These are phyloP conservation scores for Eristalis tenax DNA, from an alignment of 2,888 invertebrate species.

Conservation along the genomic window DNA sequence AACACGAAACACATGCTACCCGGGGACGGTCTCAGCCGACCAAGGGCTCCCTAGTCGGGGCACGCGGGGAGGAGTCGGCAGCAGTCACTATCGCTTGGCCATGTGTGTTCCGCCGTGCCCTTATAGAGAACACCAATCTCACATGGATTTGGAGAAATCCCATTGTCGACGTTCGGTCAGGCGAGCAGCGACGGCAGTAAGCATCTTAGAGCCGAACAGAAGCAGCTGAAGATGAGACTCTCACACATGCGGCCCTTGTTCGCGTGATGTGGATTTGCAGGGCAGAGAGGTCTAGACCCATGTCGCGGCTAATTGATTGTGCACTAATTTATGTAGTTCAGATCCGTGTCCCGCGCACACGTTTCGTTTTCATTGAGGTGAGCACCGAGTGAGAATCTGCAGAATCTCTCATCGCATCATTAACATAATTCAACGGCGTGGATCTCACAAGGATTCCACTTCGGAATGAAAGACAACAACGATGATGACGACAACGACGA, in stretches of 20 bases:
- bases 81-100: conserved; percentile 22
- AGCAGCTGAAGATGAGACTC: conserved; percentile 39
- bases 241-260: neutral
- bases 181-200: neutral
- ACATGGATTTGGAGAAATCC: conserved; percentile 38
- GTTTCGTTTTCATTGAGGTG: conserved; percentile 48
- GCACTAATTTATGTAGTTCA: conserved; percentile 69
- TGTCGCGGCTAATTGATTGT: conserved; percentile 72
- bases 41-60: conserved; percentile 14
- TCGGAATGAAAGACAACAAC: conserved; percentile 23
- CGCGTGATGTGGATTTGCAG: neutral
- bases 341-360: conserved; percentile 46
- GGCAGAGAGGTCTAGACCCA: conserved; percentile 49
- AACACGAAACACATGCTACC: conserved; percentile 67
- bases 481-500: neutral
- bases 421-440: conserved; percentile 64
- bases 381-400: conserved; percentile 26
- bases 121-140: conserved; percentile 14
- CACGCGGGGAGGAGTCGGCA: neutral
- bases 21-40: neutral
- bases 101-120: conserved; percentile 17
- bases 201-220: conserved; percentile 38
- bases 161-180: conserved; percentile 29
- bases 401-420: conserved; percentile 65
- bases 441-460: conserved; percentile 45